Conservation (phyloP, 2,113 vertebrate genomes). For the Ginglymostoma cirratum region DNA sequence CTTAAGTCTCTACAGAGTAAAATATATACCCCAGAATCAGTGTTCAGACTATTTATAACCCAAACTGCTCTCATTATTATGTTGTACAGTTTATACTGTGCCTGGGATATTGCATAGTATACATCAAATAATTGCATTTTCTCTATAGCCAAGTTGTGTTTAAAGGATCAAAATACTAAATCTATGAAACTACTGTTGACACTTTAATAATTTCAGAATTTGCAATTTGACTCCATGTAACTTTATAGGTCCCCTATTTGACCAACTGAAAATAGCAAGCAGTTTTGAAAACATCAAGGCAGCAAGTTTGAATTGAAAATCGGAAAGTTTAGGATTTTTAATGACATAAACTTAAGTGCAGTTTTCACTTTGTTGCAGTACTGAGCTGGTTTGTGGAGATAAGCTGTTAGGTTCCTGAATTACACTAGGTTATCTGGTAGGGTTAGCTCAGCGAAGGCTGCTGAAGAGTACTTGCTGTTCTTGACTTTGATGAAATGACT, state of each 20-base stretch:
- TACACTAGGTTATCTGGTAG: not conserved
- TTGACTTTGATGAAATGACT: constrained; percentile 8
- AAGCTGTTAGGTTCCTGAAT: not conserved
- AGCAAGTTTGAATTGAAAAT: not conserved
- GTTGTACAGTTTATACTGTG: not conserved
- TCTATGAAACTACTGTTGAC: not conserved
- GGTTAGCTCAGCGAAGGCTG: not conserved
- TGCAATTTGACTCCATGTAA: not conserved
- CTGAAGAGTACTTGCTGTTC: constrained; percentile 19
- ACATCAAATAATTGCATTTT: not conserved
- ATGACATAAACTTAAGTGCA: not conserved
- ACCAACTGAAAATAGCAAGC: not conserved
- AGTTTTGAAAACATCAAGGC: not conserved
- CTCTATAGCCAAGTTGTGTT: not conserved
- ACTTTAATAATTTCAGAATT: not conserved
- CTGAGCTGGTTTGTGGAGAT: not conserved
- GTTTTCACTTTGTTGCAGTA: not conserved
- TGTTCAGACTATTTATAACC: not conserved
- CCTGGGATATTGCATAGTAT: not conserved
- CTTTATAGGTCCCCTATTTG: not conserved
- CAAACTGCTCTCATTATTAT: not conserved
- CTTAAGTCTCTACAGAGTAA: not conserved
- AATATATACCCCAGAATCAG: not conserved
- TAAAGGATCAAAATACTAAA: not conserved
- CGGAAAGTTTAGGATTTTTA: not conserved